A percentile compares a stretch with the other conserved stretches of the same genome.
phyloP scores from a whole-genome alignment of 1,140 invertebrate genomes.

The Heliconius melpomene region DNA sequence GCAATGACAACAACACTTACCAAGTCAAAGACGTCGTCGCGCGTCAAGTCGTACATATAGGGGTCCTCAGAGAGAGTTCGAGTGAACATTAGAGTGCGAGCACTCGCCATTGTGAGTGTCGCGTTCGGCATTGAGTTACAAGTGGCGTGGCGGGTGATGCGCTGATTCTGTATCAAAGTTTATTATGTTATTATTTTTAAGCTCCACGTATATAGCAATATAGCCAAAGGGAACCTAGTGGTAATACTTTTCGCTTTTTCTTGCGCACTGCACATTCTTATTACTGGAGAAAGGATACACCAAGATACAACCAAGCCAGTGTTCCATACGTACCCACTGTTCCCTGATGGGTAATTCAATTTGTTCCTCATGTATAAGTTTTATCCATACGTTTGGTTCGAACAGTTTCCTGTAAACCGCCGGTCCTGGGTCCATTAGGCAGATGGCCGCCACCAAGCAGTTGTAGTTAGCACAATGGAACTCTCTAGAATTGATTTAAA shows the following conservation, averaged over 20 bases:
- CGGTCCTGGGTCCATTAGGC: slow-evolving; percentile 23
- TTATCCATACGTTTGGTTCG: slow-evolving; percentile 27
- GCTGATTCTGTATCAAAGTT: slow-evolving; percentile 20
- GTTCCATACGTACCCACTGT: slow-evolving; percentile 32
- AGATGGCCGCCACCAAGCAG: slow-evolving; percentile 40
- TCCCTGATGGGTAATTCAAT: slow-evolving; percentile 23
- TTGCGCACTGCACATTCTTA: too few relatives aligned
- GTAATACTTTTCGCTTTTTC: too few relatives aligned
- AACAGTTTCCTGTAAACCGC: slow-evolving; percentile 37
- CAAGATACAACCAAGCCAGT: neutral
- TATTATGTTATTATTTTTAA: too few relatives aligned
- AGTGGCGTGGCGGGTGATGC: slow-evolving; percentile 19
- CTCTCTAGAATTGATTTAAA: slow-evolving; percentile 28
- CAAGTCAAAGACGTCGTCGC: slow-evolving; percentile 28
- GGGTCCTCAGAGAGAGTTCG: slow-evolving; percentile 60
- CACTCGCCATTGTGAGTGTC: neutral
- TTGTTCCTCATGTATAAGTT: slow-evolving; percentile 26
- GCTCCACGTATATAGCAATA: too few relatives aligned
- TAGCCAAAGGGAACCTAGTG: too few relatives aligned
- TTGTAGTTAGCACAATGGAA: slow-evolving; percentile 46
- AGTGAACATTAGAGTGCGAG: slow-evolving; percentile 47
- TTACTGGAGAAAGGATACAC: too few relatives aligned
- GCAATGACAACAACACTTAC: slow-evolving; percentile 21
- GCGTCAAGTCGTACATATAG: slow-evolving; percentile 46
- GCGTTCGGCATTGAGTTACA: neutral